Conservation (phyloP, 2,888 invertebrate species). For the Lithophane semibrunnea region DNA sequence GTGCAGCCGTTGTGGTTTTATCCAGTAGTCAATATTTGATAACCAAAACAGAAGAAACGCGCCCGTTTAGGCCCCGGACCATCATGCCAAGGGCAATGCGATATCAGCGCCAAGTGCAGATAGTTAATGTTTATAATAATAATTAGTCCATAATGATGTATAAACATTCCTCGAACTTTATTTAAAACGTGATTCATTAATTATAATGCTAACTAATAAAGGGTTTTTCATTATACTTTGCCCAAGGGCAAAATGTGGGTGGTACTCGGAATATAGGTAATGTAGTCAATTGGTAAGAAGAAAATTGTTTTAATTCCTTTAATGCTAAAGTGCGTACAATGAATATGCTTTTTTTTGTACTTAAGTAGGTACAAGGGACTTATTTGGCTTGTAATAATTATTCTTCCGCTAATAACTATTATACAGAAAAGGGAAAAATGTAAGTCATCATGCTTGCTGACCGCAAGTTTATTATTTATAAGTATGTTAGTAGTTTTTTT, state of each 20-base stretch:
- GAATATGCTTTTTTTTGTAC: constrained; percentile 8
- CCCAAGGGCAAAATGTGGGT: constrained; percentile 41
- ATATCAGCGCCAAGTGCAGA: neutral
- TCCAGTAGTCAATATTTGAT: no score
- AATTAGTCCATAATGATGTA: neutral
- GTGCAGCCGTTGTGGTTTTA: no score
- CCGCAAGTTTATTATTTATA: neutral
- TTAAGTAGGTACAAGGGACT: neutral
- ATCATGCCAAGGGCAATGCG: neutral
- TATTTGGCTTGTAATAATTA: neutral
- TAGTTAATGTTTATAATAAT: neutral
- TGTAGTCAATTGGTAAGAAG: neutral
- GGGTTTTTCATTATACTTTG: constrained; percentile 42
- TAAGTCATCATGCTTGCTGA: neutral
- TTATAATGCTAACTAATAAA: constrained; percentile 16
- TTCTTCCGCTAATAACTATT: neutral
- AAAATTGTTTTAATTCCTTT: neutral
- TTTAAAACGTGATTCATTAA: constrained; percentile 27
- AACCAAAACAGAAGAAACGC: no score
- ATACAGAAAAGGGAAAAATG: neutral
- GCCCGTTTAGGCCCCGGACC: no score
- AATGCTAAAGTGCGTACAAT: constrained; percentile 22
- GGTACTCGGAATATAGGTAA: neutral
- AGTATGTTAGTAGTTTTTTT: neutral
- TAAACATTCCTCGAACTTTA: constrained; percentile 34